Percentiles rank a stretch among this genome's conserved stretches.
Conservation (phyloP, 2,888 invertebrate genomes). For the Hirudinaria manillensis region DNA sequence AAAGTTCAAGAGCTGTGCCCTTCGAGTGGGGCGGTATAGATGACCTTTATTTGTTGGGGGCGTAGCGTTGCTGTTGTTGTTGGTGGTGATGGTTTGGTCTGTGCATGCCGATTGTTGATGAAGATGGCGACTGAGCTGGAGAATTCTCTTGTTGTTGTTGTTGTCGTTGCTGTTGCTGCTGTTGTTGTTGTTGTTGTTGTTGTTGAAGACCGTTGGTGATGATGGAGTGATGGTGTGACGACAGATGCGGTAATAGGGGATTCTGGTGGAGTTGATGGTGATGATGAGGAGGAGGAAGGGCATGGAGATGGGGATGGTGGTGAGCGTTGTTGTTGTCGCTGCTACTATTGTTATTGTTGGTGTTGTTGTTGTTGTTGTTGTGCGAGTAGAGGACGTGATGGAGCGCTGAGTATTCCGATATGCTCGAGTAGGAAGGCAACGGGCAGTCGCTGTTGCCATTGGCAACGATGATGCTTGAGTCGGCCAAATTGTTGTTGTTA, state of each 20-base stretch:
- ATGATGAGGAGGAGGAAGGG: too few relatives aligned
- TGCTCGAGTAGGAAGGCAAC: conserved; percentile 26
- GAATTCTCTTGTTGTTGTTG: not conserved
- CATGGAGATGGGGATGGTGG: too few relatives aligned
- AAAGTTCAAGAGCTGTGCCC: too few relatives aligned
- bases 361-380: not conserved
- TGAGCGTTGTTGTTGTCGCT: too few relatives aligned
- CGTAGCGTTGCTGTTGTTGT: conserved; percentile 24
- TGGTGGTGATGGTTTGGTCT: not conserved
- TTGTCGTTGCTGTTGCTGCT: too few relatives aligned
- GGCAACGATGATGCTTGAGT: too few relatives aligned
- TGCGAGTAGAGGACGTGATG: conserved; percentile 27
- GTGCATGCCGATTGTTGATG: conserved; percentile 6
- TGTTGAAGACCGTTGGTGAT: conserved; percentile 6
- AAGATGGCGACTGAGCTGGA: conserved; percentile 17
- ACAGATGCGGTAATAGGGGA: too few relatives aligned
- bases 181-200: conserved; percentile 22
- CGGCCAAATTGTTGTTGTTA: not conserved
- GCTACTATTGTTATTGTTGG: not conserved
- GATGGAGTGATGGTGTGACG: too few relatives aligned
- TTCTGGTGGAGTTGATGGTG: too few relatives aligned
- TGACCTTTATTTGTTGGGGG: conserved; percentile 11
- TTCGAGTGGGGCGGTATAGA: too few relatives aligned
- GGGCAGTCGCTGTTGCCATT: not conserved
- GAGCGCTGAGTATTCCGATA: conserved; percentile 25